Evolutionary conservation across 2,113 vertebrate species (phyloP).

Genomic region (Alouatta palliata): DNA sequence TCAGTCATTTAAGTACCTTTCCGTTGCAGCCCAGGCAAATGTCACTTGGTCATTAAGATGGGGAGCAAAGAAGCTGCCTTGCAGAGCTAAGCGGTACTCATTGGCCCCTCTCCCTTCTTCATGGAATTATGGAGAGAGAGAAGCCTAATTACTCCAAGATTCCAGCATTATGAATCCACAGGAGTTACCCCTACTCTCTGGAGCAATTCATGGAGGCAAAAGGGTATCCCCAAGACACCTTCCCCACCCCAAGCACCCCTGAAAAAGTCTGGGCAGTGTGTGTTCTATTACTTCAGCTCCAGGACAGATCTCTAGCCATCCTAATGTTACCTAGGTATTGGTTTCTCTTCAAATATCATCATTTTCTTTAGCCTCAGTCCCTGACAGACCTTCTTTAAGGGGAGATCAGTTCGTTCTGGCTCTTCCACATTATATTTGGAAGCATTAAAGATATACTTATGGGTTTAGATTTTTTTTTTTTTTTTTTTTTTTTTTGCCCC

Average conservation of each 20-base stretch:
- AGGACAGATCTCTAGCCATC: background rate
- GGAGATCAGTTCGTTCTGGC: background rate
- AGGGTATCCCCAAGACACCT: background rate
- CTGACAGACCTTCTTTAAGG: constrained; percentile 31
- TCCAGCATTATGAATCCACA: background rate
- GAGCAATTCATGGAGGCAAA: background rate
- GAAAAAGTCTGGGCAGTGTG: constrained; percentile 5
- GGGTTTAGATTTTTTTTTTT: background rate
- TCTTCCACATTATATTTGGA: constrained; percentile 35
- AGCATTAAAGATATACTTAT: constrained; percentile 39
- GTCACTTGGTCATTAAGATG: background rate
- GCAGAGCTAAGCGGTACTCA: background rate
- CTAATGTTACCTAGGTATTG: background rate
- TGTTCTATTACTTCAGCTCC: background rate
- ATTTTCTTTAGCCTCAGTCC: background rate
- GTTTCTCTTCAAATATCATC: constrained; percentile 2
- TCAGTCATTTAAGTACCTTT: background rate
- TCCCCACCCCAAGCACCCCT: background rate
- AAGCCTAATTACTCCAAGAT: background rate
- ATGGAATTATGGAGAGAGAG: background rate
- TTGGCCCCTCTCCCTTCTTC: background rate
- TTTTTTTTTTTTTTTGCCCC: too few species aligned
- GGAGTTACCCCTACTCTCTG: constrained; percentile 15
- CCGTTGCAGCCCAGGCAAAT: constrained; percentile 4
- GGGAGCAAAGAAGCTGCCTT: constrained; percentile 8